Percentiles rank a stretch among this genome's conserved stretches.
phyloP scores from a whole-genome alignment of 2,888 invertebrate genomes.

The Oligia latruncula region DNA sequence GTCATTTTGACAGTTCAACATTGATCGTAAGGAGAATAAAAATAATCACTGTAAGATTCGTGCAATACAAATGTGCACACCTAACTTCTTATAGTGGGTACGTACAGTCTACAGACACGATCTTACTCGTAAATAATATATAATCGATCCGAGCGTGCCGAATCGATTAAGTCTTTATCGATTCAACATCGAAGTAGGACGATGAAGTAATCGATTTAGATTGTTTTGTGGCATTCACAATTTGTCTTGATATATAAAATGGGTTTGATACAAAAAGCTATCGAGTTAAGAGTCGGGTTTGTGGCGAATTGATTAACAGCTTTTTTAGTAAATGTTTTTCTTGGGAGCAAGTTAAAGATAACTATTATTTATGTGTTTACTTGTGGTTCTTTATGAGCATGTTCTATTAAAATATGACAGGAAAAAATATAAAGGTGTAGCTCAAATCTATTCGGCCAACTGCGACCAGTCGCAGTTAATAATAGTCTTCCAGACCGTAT shows the following conservation, averaged over 20 bases:
- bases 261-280: conserved; percentile 54
- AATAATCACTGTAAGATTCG: not conserved
- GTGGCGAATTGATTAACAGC: conserved; percentile 56
- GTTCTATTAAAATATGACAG: not conserved
- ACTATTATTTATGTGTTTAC: conserved; percentile 23
- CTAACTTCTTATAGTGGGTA: not conserved
- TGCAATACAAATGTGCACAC: conserved; percentile 5
- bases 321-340: conserved; percentile 44
- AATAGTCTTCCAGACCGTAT: not conserved
- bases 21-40: not conserved
- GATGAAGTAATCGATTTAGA: conserved; percentile 80
- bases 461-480: not conserved
- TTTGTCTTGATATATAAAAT: conserved; percentile 61
- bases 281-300: conserved; percentile 28
- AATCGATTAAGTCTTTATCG: conserved; percentile 79
- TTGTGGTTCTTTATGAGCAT: conserved; percentile 9
- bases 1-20: not conserved
- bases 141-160: conserved; percentile 71
- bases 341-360: conserved; percentile 22
- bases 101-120: conserved; percentile 46
- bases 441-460: not conserved
- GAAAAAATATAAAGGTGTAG: not conserved
- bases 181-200: conserved; percentile 80
- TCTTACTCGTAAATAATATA: conserved; percentile 46
- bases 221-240: conserved; percentile 62